phyloP scores from a whole-genome alignment of 2,888 invertebrate species.

The Caenorhabditis macrosperma region DNA sequence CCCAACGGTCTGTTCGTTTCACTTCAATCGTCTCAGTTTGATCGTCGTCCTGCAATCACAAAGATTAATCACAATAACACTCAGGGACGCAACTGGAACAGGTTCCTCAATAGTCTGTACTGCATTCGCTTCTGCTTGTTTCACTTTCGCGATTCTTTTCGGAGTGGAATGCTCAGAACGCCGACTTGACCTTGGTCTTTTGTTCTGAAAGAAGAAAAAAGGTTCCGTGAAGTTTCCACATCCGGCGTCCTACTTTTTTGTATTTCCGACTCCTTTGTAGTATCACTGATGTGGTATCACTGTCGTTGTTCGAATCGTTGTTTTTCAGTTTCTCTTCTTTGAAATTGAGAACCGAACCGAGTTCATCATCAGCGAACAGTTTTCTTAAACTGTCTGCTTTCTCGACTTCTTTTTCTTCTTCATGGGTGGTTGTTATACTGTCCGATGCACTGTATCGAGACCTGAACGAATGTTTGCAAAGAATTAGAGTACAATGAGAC shows the following conservation, averaged over 20 bases:
- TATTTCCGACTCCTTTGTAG: slow-evolving; percentile 39
- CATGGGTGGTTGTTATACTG: slow-evolving; percentile 53
- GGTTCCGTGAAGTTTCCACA: neutral
- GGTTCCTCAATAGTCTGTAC: slow-evolving; percentile 31
- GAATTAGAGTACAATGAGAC: too few relatives aligned
- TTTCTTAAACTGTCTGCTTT: slow-evolving; percentile 50
- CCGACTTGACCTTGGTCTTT: slow-evolving; percentile 46
- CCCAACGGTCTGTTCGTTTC: slow-evolving; percentile 64
- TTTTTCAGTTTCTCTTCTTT: slow-evolving; percentile 55
- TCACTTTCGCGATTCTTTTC: slow-evolving; percentile 38
- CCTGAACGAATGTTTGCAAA: too few relatives aligned
- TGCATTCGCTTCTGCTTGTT: slow-evolving; percentile 16
- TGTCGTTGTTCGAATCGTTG: slow-evolving; percentile 57
- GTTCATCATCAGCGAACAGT: slow-evolving; percentile 62
- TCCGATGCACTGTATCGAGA: slow-evolving; percentile 53
- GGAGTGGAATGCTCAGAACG: slow-evolving; percentile 49
- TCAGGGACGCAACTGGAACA: neutral
- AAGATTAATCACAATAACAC: neutral
- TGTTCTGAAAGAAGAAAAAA: slow-evolving; percentile 34
- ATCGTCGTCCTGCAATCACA: slow-evolving; percentile 37
- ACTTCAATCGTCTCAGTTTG: slow-evolving; percentile 37
- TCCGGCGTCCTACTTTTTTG: slow-evolving; percentile 22
- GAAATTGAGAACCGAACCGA: slow-evolving; percentile 63
- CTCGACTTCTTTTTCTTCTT: slow-evolving; percentile 54
- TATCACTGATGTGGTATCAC: slow-evolving; percentile 62